Evolutionary conservation across 2,113 vertebrate species (phyloP).

Genomic region (Piaya cayana): DNA sequence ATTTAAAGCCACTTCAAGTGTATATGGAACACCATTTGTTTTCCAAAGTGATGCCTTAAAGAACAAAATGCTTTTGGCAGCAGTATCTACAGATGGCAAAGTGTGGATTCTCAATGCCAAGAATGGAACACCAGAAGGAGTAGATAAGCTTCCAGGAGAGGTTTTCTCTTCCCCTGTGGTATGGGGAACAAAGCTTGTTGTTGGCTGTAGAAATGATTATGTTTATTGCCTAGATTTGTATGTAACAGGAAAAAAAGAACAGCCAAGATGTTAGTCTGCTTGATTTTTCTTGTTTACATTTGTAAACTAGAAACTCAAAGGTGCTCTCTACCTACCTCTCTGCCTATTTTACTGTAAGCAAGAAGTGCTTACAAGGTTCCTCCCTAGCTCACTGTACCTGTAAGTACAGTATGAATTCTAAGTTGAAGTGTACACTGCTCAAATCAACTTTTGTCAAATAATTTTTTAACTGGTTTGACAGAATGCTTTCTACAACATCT

Average conservation of each 20-base stretch:
- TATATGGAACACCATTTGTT: conserved; percentile 88
- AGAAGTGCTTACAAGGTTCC: not conserved
- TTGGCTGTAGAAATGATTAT: conserved; percentile 93
- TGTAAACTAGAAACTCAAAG: not conserved
- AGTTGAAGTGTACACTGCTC: not conserved
- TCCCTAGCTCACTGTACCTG: too few species aligned
- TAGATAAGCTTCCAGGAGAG: conserved; percentile 82
- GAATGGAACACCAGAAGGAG: conserved; percentile 73
- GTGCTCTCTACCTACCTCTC: not conserved
- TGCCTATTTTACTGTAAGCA: not conserved
- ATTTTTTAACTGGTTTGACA: not conserved
- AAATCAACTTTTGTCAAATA: not conserved
- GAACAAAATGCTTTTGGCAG: conserved; percentile 74
- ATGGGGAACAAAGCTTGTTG: conserved; percentile 79
- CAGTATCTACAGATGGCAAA: conserved; percentile 89
- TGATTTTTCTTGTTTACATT: not conserved
- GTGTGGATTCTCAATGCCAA: conserved; percentile 87
- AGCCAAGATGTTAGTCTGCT: not conserved
- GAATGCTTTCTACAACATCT: not conserved
- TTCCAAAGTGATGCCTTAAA: conserved; percentile 70
- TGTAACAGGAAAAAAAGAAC: not conserved
- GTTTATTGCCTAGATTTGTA: conserved; percentile 88
- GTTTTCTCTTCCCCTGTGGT: conserved; percentile 92
- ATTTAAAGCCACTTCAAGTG: conserved; percentile 83
- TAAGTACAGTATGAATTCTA: not conserved